phyloP scores from a whole-genome alignment of 2,797 vertebrate species.

The Phyllotis vaccarum region DNA sequence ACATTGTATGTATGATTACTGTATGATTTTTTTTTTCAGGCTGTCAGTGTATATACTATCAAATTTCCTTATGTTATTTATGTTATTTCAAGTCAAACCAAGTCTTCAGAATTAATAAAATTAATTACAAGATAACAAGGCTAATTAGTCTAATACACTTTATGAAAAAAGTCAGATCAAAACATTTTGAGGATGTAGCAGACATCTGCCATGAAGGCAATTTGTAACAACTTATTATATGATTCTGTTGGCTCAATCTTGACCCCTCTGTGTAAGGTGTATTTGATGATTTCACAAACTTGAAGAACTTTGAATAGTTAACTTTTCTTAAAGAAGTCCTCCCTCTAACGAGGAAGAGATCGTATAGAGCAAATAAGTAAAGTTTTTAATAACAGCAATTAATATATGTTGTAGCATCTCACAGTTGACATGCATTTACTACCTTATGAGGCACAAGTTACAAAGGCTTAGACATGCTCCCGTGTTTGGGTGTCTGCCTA shows the following conservation, averaged over 20 bases:
- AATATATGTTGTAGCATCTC: not conserved
- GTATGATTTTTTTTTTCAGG: slow-evolving; percentile 43
- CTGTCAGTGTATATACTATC: slow-evolving; percentile 5
- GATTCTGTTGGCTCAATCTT: slow-evolving; percentile 42
- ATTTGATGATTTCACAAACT: slow-evolving; percentile 53
- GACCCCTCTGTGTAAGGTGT: not conserved
- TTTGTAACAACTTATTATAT: slow-evolving; percentile 3
- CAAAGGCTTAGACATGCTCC: not conserved
- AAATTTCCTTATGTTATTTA: slow-evolving; percentile 59
- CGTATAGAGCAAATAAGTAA: not conserved
- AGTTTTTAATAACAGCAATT: not conserved
- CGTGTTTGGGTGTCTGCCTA: not conserved
- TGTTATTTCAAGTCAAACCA: slow-evolving; percentile 21
- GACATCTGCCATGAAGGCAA: not conserved
- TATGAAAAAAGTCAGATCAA: slow-evolving; percentile 35
- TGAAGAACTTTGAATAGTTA: slow-evolving; percentile 57
- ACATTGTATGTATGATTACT: slow-evolving; percentile 28
- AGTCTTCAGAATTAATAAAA: slow-evolving; percentile 70
- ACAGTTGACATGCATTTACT: not conserved
- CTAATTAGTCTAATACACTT: slow-evolving; percentile 17
- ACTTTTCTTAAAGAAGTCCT: not conserved
- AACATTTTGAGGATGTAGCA: slow-evolving; percentile 49
- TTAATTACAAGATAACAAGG: slow-evolving; percentile 51
- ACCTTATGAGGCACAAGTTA: not conserved
- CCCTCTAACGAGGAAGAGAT: slow-evolving; percentile 12